Conservation (phyloP, 2,113 vertebrate genomes). For the Felis catus region DNA sequence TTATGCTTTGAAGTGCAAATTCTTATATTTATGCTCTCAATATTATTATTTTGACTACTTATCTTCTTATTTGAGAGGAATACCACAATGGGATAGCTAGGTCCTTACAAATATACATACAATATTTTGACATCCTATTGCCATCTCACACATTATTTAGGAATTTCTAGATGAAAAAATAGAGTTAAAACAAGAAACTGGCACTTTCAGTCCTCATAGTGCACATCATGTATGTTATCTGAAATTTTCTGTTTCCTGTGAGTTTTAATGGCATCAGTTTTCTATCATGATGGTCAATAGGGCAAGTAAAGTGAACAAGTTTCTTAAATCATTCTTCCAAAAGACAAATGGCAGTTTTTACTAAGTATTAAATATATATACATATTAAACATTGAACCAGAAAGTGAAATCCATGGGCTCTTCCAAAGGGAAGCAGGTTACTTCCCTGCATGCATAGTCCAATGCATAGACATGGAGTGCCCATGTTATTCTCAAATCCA, state of each 20-base stretch:
- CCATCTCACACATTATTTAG: neutral
- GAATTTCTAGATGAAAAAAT: constrained; percentile 52
- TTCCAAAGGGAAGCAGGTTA: constrained; percentile 12
- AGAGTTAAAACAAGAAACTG: neutral
- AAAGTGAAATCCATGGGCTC: constrained; percentile 45
- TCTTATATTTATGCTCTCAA: constrained; percentile 22
- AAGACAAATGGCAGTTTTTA: neutral
- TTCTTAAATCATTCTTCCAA: constrained; percentile 53
- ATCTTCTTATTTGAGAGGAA: constrained; percentile 29
- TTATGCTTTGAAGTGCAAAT: constrained; percentile 54
- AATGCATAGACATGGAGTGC: neutral
- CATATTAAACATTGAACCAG: constrained; percentile 30
- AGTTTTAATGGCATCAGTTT: constrained; percentile 31
- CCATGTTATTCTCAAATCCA: neutral
- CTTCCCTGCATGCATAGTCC: neutral
- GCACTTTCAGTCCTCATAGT: constrained; percentile 14
- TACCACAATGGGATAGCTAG: constrained; percentile 29
- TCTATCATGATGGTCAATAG: neutral
- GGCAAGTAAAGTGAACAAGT: constrained; percentile 44
- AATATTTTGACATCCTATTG: constrained; percentile 39
- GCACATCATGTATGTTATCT: constrained; percentile 14
- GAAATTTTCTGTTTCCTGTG: constrained; percentile 14
- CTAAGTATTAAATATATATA: constrained; percentile 22
- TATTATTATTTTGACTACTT: neutral
- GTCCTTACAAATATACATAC: neutral